Evolutionary conservation across 2,113 vertebrate species (phyloP).

Genomic region (Poeciliopsis occidentalis): DNA sequence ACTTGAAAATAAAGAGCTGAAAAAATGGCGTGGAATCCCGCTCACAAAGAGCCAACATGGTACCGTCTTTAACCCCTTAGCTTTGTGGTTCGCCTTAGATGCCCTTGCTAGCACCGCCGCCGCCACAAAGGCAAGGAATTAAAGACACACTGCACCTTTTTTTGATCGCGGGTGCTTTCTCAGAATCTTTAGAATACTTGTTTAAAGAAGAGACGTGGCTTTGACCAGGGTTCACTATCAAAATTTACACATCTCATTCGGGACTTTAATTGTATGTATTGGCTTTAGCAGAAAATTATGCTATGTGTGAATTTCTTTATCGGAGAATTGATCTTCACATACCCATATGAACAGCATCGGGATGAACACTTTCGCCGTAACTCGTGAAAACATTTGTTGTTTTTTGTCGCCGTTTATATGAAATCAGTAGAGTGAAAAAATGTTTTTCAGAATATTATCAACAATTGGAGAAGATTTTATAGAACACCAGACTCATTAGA

Average conservation of each 20-base stretch:
- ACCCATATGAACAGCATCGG: no score
- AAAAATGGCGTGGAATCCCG: slow-evolving; percentile 77
- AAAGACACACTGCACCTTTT: slow-evolving; percentile 44
- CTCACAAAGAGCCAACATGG: slow-evolving; percentile 59
- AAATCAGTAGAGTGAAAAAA: no score
- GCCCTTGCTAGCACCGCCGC: no score
- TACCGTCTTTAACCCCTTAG: no score
- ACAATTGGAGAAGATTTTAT: not conserved
- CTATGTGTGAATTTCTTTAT: not conserved
- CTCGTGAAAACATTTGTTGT: no score
- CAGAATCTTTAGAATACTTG: slow-evolving; percentile 10
- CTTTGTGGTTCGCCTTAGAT: no score
- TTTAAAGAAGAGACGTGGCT: slow-evolving; percentile 17
- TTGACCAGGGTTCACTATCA: slow-evolving; percentile 25
- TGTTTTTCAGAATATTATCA: slow-evolving; percentile 10
- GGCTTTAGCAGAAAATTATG: not conserved
- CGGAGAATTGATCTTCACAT: no score
- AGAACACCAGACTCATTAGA: not conserved
- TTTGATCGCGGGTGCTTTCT: slow-evolving; percentile 28
- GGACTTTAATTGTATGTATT: not conserved
- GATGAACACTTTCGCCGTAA: no score
- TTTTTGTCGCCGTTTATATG: no score
- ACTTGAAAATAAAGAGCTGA: slow-evolving; percentile 63
- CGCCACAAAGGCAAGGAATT: no score
- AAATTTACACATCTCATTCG: slow-evolving; percentile 36